Percentiles rank a stretch among this genome's conserved stretches.
Evolutionary conservation across 1,140 invertebrate genomes (phyloP).

Genomic region (Nephila pilipes): DNA sequence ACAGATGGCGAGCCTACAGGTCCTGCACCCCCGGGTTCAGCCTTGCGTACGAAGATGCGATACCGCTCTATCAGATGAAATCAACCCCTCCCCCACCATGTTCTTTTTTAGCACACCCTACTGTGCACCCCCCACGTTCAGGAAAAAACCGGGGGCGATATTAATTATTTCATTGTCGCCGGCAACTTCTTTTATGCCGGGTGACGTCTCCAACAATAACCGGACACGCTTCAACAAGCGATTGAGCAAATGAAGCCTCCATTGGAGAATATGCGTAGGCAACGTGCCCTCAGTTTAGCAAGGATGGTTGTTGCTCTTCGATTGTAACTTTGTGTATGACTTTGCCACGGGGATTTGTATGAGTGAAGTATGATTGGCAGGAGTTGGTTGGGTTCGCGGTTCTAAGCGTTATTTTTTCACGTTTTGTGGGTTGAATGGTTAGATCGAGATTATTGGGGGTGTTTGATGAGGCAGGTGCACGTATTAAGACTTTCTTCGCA

Average conservation of each 20-base stretch:
- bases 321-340: not conserved
- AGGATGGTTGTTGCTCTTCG: not conserved
- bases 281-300: constrained; percentile 63
- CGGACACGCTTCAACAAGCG: constrained; percentile 71
- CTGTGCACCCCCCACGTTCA: not conserved
- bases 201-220: constrained; percentile 63
- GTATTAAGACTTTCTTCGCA: too few species aligned
- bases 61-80: constrained; percentile 58
- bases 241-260: constrained; percentile 49
- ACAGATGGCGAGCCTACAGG: constrained; percentile 65
- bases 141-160: constrained; percentile 38
- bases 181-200: constrained; percentile 24
- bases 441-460: not conserved
- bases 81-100: not conserved
- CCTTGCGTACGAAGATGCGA: constrained; percentile 68
- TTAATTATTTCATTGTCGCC: constrained; percentile 74
- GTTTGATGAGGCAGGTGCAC: not conserved
- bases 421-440: not conserved
- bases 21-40: constrained; percentile 45
- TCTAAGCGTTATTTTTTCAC: not conserved
- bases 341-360: not conserved
- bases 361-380: not conserved
- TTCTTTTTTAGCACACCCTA: constrained; percentile 15
- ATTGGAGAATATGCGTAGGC: not conserved
- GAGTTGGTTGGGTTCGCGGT: not conserved